Evolutionary conservation across 2,113 vertebrate genomes (phyloP), one percentile per base, ranked within the genome.

Genomic region (Nyctereutes procyonoides): DNA sequence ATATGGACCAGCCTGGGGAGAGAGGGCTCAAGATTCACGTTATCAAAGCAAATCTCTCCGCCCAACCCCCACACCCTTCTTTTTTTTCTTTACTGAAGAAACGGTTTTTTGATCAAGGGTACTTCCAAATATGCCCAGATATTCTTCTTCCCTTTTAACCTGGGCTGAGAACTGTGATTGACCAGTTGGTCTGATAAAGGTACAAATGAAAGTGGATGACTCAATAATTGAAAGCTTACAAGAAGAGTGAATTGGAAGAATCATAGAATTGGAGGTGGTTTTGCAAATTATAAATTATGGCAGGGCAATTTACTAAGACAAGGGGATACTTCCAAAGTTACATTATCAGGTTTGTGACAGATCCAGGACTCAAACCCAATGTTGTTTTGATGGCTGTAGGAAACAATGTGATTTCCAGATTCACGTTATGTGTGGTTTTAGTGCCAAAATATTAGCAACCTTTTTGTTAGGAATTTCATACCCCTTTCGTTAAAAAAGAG

Each of bases 1-100:
- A 91, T 63, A 48, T 81, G 97, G 97, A 95, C 98, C 20, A 38
- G 96, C 56, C 76, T 77, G 38, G 92, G 93, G 93, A 97, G 95
- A 73, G 93, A 93, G 76, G 32, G 86, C 95, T 96, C 96, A 97
- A 71, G 94, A 97, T 92, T 81, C 38, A 69, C 67, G 86, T 92
- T 94, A 97, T 97, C 94, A 97, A 95, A 95, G 92, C 95, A 83
- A 60, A 84, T 87, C 86, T 97, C 35, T 62, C 30, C 2, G 20
- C 51, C 43, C 19, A n/a, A 11, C 63, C 84, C 74, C 74, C 15
- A 53, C 30, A 6, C 48, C 38, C 38, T 74, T 58, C 48, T 74
- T 65, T 82, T 62, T 60, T 76, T 76, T 58, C 51, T 90, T 87
- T 90, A 53, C 24, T 15, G 71, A 83, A 87, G 69, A 92, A 84